These are phyloP conservation scores for Stegana nigrithorax DNA, from an alignment of 2,888 invertebrate genomes.

Conservation along the genomic window DNA sequence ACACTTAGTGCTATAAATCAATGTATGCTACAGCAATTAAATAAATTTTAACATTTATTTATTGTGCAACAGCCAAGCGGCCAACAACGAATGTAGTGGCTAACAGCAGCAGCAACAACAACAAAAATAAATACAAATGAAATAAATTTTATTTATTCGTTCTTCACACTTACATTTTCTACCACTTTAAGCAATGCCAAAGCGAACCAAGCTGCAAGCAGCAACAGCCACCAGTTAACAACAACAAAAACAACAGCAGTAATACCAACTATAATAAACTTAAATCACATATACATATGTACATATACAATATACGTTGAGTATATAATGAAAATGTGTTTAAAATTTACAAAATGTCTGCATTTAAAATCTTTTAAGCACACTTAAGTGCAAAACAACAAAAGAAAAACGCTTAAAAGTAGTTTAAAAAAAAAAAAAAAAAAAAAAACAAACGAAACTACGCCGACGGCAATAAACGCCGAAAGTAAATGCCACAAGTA, in stretches of 20 bases:
- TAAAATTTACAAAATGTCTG: constrained; percentile 9
- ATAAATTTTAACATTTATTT: constrained; percentile 42
- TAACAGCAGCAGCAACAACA: too few relatives aligned
- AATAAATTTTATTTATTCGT: constrained; percentile 12
- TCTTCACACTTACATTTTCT: constrained; percentile 4
- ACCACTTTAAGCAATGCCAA: neutral
- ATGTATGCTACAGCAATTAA: constrained; percentile 42
- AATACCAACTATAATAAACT: too few relatives aligned
- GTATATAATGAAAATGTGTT: constrained; percentile 4
- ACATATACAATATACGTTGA: constrained; percentile 11
- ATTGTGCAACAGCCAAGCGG: neutral
- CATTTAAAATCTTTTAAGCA: too few relatives aligned
- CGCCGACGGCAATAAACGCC: too few relatives aligned
- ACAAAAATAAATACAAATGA: constrained; percentile 11
- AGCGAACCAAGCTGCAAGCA: too few relatives aligned
- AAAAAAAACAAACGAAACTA: neutral
- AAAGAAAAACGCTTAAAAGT: too few relatives aligned
- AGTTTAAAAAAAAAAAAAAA: neutral
- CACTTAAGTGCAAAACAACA: too few relatives aligned
- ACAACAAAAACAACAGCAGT: constrained; percentile 20
- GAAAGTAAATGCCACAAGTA: too few relatives aligned
- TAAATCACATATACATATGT: constrained; percentile 15
- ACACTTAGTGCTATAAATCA: constrained; percentile 1
- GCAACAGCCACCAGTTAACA: too few relatives aligned
- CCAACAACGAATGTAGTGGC: too few relatives aligned